phyloP scores from a whole-genome alignment of 2,113 vertebrate species.

The Limnothrissa miodon region DNA sequence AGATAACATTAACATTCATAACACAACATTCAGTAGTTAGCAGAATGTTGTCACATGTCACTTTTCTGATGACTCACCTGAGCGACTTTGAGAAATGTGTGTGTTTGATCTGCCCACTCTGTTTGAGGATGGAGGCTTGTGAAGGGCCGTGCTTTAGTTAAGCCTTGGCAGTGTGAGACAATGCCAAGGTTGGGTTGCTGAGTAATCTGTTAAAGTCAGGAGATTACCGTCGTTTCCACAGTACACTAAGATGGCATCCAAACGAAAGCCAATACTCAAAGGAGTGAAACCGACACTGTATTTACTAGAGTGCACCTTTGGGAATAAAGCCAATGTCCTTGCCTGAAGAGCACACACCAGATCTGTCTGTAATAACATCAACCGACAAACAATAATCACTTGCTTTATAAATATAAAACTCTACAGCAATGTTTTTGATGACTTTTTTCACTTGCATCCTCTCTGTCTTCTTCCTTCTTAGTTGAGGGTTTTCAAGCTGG shows the following conservation, averaged over 20 bases:
- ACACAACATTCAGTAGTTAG: neutral
- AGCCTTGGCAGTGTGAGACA: neutral
- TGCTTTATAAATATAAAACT: neutral
- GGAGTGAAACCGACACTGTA: neutral
- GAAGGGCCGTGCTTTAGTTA: neutral
- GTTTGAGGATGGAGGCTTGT: neutral
- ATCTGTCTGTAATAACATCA: neutral
- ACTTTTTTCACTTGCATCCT: conserved; percentile 18
- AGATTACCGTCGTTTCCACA: neutral
- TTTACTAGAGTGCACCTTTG: neutral
- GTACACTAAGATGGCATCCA: neutral
- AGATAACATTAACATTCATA: neutral
- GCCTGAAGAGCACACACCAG: neutral
- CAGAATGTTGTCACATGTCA: neutral
- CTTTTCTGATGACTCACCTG: neutral
- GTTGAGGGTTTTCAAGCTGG: conserved; percentile 98
- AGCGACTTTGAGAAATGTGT: neutral
- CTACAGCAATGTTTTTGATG: neutral
- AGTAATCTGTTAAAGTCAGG: conserved; percentile 6
- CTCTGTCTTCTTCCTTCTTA: conserved; percentile 48
- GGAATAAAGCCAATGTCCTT: neutral
- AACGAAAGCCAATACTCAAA: neutral
- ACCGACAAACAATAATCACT: neutral
- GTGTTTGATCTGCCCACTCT: neutral
- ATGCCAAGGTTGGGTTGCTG: conserved; percentile 5